Conservation (phyloP, 2,888 invertebrate genomes). For the Eristalinus aeneus region DNA sequence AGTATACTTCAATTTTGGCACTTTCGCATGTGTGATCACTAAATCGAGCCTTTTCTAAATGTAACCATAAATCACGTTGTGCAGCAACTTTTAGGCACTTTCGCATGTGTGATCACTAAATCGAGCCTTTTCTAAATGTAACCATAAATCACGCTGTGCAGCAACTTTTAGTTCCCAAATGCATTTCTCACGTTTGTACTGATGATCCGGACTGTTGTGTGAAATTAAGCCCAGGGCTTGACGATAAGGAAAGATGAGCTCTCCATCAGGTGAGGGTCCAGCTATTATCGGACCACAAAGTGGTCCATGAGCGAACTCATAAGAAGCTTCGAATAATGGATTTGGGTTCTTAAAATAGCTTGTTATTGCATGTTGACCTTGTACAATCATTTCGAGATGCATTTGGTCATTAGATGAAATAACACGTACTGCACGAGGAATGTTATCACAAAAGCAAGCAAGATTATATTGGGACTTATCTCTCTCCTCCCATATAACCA, state of each 20-base stretch:
- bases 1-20: slow-evolving; percentile 91
- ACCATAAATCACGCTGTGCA: slow-evolving; percentile 91
- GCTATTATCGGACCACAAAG: slow-evolving; percentile 92
- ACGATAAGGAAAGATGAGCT: slow-evolving; percentile 92
- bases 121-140: slow-evolving; percentile 92
- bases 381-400: slow-evolving; percentile 90
- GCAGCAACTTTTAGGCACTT: slow-evolving; percentile 90
- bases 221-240: slow-evolving; percentile 85
- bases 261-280: slow-evolving; percentile 90
- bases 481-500: slow-evolving; percentile 90
- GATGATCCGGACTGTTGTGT: slow-evolving; percentile 77
- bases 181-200: slow-evolving; percentile 84
- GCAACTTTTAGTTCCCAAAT: slow-evolving; percentile 92
- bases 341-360: slow-evolving; percentile 93
- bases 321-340: slow-evolving; percentile 92
- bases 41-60: slow-evolving; percentile 93
- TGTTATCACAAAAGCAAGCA: slow-evolving; percentile 87
- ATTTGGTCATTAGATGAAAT: slow-evolving; percentile 91
- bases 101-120: slow-evolving; percentile 91
- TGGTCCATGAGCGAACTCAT: slow-evolving; percentile 94
- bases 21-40: slow-evolving; percentile 92
- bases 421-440: slow-evolving; percentile 84
- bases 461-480: slow-evolving; percentile 85
- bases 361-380: slow-evolving; percentile 91
- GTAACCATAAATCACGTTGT: slow-evolving; percentile 92